phyloP scores from a whole-genome alignment of 2,888 invertebrate genomes.

The Brachynemurus nebulosus region DNA sequence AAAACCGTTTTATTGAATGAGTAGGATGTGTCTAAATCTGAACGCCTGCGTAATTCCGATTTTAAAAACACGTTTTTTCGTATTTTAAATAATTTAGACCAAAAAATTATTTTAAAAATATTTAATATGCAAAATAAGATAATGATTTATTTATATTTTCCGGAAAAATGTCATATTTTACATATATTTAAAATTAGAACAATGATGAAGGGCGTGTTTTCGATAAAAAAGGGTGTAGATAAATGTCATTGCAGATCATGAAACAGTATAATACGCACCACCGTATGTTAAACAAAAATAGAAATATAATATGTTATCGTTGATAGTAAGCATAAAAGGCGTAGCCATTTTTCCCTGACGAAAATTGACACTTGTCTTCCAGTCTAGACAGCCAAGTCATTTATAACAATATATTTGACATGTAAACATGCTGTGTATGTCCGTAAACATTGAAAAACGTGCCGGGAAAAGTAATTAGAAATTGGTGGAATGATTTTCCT shows the following conservation, averaged over 20 bases:
- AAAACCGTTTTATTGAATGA: constrained; percentile 3
- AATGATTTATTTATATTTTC: neutral
- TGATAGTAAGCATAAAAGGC: constrained; percentile 31
- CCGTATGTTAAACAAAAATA: neutral
- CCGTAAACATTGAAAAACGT: constrained; percentile 14
- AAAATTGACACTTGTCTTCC: constrained; percentile 52
- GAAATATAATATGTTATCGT: neutral
- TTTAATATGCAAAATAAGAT: neutral
- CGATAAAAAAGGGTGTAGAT: constrained; percentile 1
- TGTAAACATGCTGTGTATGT: constrained; percentile 28
- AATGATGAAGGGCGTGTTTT: constrained; percentile 4
- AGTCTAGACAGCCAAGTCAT: constrained; percentile 36
- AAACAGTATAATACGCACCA: neutral
- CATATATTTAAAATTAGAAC: neutral
- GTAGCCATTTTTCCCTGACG: constrained; percentile 62
- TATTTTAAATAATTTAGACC: neutral
- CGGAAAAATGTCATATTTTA: neutral
- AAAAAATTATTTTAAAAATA: neutral
- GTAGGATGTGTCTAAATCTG: constrained; percentile 9
- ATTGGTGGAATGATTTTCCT: constrained; percentile 17
- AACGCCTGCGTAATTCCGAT: constrained; percentile 6
- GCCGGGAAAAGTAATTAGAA: constrained; percentile 19
- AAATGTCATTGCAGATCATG: neutral
- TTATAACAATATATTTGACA: constrained; percentile 35
- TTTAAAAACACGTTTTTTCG: constrained; percentile 2